A percentile compares a stretch with the other conserved stretches of the same genome.
Evolutionary conservation across 1,140 invertebrate species (phyloP).

Genomic region (Nixonia krombeini): DNA sequence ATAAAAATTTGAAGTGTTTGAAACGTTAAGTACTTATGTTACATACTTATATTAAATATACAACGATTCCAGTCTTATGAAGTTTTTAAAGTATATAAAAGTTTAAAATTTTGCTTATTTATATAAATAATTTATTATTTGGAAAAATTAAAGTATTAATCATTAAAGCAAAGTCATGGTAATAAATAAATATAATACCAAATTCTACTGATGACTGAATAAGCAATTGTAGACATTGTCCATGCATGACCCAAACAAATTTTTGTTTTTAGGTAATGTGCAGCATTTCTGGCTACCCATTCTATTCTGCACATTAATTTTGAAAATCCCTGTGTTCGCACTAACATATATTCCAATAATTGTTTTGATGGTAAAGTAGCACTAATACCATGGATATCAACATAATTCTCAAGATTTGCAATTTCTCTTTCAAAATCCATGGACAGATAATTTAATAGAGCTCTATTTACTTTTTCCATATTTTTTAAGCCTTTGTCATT

Average conservation of each 20-base stretch:
- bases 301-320: slow-evolving; percentile 74
- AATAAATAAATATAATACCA: slow-evolving; percentile 63
- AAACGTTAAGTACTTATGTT: not conserved
- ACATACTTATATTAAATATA: not conserved
- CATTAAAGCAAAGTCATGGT: too few species aligned
- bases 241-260: slow-evolving; percentile 73
- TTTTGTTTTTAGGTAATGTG: slow-evolving; percentile 71
- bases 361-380: slow-evolving; percentile 72
- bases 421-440: slow-evolving; percentile 65
- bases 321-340: slow-evolving; percentile 73
- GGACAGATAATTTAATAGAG: slow-evolving; percentile 72
- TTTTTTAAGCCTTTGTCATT: slow-evolving; percentile 74
- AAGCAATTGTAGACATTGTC: slow-evolving; percentile 73
- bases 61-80: not conserved
- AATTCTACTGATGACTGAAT: slow-evolving; percentile 72
- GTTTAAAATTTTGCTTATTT: not conserved
- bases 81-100: not conserved
- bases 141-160: too few species aligned
- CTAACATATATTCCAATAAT: slow-evolving; percentile 74
- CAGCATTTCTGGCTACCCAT: slow-evolving; percentile 66
- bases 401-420: slow-evolving; percentile 59
- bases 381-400: slow-evolving; percentile 56
- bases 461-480: slow-evolving; percentile 74
- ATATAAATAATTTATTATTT: slow-evolving; percentile 4
- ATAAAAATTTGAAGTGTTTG: not conserved